Base-by-base conservation (phyloP, 1,140 invertebrate genomes). In the Diorhabda sublineata region DNA sequence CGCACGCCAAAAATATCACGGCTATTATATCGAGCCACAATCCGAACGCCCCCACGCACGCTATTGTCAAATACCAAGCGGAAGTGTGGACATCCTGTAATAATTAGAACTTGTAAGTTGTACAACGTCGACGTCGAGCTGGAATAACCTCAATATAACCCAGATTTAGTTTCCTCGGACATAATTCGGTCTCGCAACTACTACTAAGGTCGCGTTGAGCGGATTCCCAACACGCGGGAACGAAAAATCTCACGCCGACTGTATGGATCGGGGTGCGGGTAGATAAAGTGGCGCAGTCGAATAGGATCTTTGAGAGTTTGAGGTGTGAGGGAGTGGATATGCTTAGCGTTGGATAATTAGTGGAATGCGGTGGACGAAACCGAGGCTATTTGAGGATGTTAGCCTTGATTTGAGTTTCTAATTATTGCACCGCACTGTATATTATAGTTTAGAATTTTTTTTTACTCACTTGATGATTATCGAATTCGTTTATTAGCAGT, bases 1-100 rank as follows among this genome's bases (percentile, higher is more conserved):
- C 88, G 58, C 88, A 80, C 0, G 87, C 83, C 5, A 95, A 83
- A 69, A 88, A 89, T 3, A 84, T 58, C 5, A 89, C 84, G 68
- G 90, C 92, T 3, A 94, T 84, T 67, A 89, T 83, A 79, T 95
- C 93, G 44, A 96, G 78, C 83, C 90, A 90, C 57, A 95, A 87
- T 0, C 91, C 91, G 77, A 96, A 92, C 72, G 92, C 91, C 26
- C 91, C 84, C 70, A 87, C 89, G 2, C 89, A 86, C 4, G 88
- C 83, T 4, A 95, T 81, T 66, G 90, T 91, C 58, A 94, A 80
- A 76, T 88, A 93, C 85, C 88, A 76, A n/a, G 74, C 71, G 2
- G 74, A 72, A 3, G 75, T 75, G 47, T 76, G 75, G 8, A 56
- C 26, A 66, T 73, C 61, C 26, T 52, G 4, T 26, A 26, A 42